A percentile compares a stretch with the other conserved stretches of the same genome.
Conservation (phyloP, 1,140 invertebrate genomes). For the Drosophila oshimai region DNA sequence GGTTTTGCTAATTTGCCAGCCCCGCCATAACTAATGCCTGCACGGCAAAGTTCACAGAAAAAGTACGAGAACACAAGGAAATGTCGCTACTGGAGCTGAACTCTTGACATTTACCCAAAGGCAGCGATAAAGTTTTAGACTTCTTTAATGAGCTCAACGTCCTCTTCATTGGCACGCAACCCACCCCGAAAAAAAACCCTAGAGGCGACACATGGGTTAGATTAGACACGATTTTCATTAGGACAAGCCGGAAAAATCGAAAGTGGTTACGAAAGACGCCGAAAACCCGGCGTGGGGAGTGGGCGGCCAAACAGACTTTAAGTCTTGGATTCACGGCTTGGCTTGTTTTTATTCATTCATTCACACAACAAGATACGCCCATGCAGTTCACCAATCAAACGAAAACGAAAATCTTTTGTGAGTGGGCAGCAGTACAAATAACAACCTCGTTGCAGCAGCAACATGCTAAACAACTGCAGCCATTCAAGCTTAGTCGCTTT, state of each 20-base stretch:
- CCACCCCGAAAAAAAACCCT: not conserved
- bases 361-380: constrained; percentile 51
- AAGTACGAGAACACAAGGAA: constrained; percentile 4
- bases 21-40: constrained; percentile 38
- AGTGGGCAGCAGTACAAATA: constrained; percentile 52
- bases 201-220: constrained; percentile 11
- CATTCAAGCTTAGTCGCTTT: constrained; percentile 32
- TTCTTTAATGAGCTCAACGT: constrained; percentile 38
- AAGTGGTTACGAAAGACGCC: constrained; percentile 40
- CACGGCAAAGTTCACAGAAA: not conserved
- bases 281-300: constrained; percentile 39
- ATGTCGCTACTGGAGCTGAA: constrained; percentile 16
- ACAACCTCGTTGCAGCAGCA: constrained; percentile 24
- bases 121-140: constrained; percentile 30
- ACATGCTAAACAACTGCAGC: constrained; percentile 51
- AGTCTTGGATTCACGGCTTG: constrained; percentile 44
- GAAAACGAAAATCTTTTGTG: constrained; percentile 57
- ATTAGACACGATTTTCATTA: constrained; percentile 49
- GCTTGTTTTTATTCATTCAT: constrained; percentile 58
- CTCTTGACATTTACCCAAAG: constrained; percentile 55
- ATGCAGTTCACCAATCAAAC: constrained; percentile 43
- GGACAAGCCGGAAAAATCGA: constrained; percentile 23
- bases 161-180: constrained; percentile 18
- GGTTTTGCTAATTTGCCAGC: constrained; percentile 45
- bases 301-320: not conserved